phyloP scores from a whole-genome alignment of 2,888 invertebrate genomes.

The Lamellibrachia satsuma region DNA sequence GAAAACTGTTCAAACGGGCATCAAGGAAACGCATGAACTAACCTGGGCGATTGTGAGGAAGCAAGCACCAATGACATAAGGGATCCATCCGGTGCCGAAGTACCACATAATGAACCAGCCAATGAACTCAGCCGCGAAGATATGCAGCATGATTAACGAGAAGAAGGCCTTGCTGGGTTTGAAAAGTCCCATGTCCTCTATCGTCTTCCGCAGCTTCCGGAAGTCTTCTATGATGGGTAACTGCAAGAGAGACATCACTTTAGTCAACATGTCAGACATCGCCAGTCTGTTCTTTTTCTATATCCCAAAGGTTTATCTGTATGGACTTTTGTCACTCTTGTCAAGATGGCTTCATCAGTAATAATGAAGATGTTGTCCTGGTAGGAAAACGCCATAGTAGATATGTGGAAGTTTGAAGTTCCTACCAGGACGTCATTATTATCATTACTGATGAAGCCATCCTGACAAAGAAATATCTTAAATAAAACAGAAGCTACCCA shows the following conservation, averaged over 20 bases:
- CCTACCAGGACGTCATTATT: no score
- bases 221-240: constrained; percentile 51
- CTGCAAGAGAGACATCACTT: constrained; percentile 24
- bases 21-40: not conserved
- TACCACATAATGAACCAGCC: constrained; percentile 50
- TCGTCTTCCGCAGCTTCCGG: constrained; percentile 49
- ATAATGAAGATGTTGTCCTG: no score
- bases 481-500: no score
- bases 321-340: no score
- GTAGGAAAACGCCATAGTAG: no score
- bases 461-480: no score
- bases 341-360: not conserved
- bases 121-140: constrained; percentile 49
- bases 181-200: constrained; percentile 53
- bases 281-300: not conserved
- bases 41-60: constrained; percentile 57
- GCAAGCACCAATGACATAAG: constrained; percentile 48
- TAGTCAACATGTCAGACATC: not conserved
- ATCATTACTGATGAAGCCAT: no score
- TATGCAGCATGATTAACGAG: constrained; percentile 46
- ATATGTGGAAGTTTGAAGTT: no score
- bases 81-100: constrained; percentile 52
- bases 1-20: not conserved
- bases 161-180: constrained; percentile 50
- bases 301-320: not conserved